These are phyloP conservation scores for Sebastes umbrosus DNA, from an alignment of 2,797 vertebrate species.

Conservation along the genomic window DNA sequence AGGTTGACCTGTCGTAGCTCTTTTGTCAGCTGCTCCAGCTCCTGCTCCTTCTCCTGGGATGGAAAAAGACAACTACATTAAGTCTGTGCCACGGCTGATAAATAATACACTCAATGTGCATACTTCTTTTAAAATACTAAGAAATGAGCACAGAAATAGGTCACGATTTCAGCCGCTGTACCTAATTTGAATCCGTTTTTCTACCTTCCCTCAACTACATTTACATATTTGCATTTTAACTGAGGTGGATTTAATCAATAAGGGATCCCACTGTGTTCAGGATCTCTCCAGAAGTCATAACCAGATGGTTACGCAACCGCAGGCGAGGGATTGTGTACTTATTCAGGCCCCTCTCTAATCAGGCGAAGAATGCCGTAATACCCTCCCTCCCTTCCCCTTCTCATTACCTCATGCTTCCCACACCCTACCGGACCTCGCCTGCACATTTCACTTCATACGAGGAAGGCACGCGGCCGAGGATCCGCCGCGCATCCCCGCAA, in stretches of 20 bases:
- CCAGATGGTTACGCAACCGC: constrained; percentile 55
- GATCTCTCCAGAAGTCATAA: constrained; percentile 23
- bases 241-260: constrained; percentile 7
- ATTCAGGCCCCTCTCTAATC: constrained; percentile 62
- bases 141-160: background rate
- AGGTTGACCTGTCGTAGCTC: constrained; percentile 97
- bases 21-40: constrained; percentile 95
- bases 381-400: constrained; percentile 41
- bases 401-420: constrained; percentile 61
- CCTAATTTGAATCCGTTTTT: background rate
- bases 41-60: constrained; percentile 91
- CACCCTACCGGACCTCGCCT: constrained; percentile 52
- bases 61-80: background rate
- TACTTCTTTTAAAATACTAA: background rate
- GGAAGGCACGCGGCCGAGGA: constrained; percentile 37
- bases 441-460: constrained; percentile 10
- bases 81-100: background rate
- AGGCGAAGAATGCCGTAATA: constrained; percentile 67
- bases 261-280: background rate
- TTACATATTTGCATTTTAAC: background rate
- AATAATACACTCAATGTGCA: background rate
- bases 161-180: background rate
- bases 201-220: background rate
- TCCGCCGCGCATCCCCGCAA: constrained; percentile 41
- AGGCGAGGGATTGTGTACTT: constrained; percentile 54